Conservation (phyloP, 2,797 vertebrate genomes). For the Hypotaenidia philippensis region DNA sequence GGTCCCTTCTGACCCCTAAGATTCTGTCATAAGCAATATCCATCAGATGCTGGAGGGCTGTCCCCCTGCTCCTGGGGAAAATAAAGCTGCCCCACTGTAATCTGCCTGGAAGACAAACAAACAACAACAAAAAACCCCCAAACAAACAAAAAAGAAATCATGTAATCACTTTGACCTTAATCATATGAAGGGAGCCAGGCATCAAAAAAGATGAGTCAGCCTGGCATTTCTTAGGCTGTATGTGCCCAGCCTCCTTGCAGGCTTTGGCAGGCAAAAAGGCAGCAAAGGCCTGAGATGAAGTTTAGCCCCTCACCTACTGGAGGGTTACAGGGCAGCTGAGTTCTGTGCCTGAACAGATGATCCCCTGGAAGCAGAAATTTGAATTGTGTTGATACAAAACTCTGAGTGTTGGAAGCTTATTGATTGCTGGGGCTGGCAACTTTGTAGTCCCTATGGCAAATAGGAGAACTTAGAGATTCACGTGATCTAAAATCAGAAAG, state of each 20-base stretch:
- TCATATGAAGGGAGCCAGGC: background rate
- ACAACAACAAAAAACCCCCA: background rate
- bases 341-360: background rate
- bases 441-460: background rate
- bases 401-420: background rate
- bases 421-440: background rate
- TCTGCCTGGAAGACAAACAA: background rate
- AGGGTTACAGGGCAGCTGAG: background rate
- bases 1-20: no score
- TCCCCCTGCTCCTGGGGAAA: background rate
- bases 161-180: background rate
- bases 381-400: background rate
- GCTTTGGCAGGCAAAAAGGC: background rate
- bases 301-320: rapidly evolving
- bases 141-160: background rate
- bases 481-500: background rate
- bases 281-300: background rate
- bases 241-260: background rate
- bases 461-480: background rate
- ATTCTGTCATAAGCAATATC: background rate
- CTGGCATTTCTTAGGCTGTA: background rate
- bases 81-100: background rate
- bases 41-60: rapidly evolving
- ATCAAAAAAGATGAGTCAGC: background rate
- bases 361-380: background rate